phyloP scores from a whole-genome alignment of 2,797 vertebrate genomes.

The Anableps anableps region DNA sequence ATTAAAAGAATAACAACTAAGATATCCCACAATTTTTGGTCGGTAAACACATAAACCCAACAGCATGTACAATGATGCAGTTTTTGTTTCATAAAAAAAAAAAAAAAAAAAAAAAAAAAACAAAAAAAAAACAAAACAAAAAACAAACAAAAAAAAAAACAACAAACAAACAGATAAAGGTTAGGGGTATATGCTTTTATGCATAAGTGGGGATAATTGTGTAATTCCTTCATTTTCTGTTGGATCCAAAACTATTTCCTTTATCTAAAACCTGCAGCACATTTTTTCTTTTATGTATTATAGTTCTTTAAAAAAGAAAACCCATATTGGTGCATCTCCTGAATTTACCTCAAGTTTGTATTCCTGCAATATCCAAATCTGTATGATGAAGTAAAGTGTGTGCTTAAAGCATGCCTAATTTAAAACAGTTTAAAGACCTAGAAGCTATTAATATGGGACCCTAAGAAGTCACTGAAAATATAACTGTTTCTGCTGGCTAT shows the following conservation, averaged over 20 bases:
- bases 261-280: too few species aligned
- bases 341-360: background rate
- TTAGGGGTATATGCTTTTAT: background rate
- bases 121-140: too few species aligned
- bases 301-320: too few species aligned
- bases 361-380: background rate
- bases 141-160: too few species aligned
- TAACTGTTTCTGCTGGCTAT: background rate
- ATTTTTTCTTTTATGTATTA: too few species aligned
- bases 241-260: too few species aligned
- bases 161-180: too few species aligned
- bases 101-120: too few species aligned
- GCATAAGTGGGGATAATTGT: background rate
- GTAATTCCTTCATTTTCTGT: too few species aligned
- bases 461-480: background rate
- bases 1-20: background rate
- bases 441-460: background rate
- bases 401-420: too few species aligned
- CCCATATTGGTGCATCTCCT: too few species aligned
- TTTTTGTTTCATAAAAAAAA: background rate
- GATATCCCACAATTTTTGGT: background rate
- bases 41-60: background rate
- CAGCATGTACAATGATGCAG: background rate
- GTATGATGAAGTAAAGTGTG: background rate
- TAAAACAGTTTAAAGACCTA: background rate